Percentiles rank a stretch among this genome's conserved stretches.
These are phyloP conservation scores for Discoglossus pictus DNA, from an alignment of 2,797 vertebrate genomes.

Conservation along the genomic window DNA sequence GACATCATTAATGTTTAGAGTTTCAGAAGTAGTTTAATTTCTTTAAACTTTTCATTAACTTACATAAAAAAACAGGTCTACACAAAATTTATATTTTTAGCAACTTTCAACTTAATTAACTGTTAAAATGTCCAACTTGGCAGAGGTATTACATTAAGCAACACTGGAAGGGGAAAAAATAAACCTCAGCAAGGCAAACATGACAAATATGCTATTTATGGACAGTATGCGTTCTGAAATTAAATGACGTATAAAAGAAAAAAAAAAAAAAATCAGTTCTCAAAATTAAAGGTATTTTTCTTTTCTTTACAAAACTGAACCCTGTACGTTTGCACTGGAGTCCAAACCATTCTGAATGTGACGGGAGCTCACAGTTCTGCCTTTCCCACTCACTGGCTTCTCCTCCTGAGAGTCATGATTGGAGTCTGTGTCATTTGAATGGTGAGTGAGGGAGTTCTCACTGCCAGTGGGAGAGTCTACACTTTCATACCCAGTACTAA, in stretches of 20 bases:
- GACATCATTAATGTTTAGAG: constrained; percentile 73
- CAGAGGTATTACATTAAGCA: constrained; percentile 85
- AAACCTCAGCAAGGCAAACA: constrained; percentile 74
- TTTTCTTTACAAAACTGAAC: constrained; percentile 84
- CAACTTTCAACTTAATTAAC: constrained; percentile 83
- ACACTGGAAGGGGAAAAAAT: constrained; percentile 60
- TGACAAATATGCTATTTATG: constrained; percentile 79
- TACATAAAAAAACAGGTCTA: constrained; percentile 91
- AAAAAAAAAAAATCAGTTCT: constrained; percentile 64
- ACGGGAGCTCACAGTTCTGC: constrained; percentile 94
- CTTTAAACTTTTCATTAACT: constrained; percentile 79
- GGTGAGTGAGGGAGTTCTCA: constrained; percentile 97
- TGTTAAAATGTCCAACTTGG: constrained; percentile 81
- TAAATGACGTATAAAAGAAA: constrained; percentile 84
- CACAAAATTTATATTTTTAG: constrained; percentile 83
- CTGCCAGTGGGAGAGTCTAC: constrained; percentile 99
- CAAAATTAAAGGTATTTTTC: constrained; percentile 33
- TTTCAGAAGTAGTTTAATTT: constrained; percentile 68
- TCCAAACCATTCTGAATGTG: constrained; percentile 97
- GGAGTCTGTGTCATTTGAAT: constrained; percentile 99
- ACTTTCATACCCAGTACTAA: constrained; percentile 96
- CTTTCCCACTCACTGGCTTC: constrained; percentile 90
- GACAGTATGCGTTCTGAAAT: constrained; percentile 87
- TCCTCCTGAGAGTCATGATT: constrained; percentile 95
- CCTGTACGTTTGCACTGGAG: constrained; percentile 81